phyloP scores from a whole-genome alignment of 2,888 invertebrate genomes.

The Neoaliturus tenellus region DNA sequence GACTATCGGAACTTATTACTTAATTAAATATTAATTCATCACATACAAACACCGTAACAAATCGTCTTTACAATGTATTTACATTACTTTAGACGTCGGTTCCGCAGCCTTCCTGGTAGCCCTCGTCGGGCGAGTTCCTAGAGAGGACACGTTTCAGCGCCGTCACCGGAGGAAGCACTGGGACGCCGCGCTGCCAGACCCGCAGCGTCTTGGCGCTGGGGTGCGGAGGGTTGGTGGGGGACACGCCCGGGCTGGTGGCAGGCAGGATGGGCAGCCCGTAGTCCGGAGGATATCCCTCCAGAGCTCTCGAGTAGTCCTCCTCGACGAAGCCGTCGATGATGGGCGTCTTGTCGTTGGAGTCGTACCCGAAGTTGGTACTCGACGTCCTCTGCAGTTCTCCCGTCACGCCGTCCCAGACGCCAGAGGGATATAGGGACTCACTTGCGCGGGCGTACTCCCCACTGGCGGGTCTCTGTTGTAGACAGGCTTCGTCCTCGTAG shows the following conservation, averaged over 20 bases:
- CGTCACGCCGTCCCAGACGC: conserved; percentile 82
- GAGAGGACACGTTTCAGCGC: conserved; percentile 90
- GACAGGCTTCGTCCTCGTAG: conserved; percentile 72
- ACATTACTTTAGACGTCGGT: conserved; percentile 85
- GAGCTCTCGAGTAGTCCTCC: conserved; percentile 77
- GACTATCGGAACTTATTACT: conserved; percentile 43
- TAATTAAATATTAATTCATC: conserved; percentile 47
- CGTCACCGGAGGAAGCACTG: conserved; percentile 90
- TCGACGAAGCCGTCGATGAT: conserved; percentile 81
- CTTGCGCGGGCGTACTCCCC: conserved; percentile 87
- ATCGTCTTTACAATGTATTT: conserved; percentile 32
- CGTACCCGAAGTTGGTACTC: conserved; percentile 69
- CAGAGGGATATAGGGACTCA: conserved; percentile 87
- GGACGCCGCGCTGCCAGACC: conserved; percentile 92
- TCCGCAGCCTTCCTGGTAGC: conserved; percentile 94
- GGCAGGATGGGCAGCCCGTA: conserved; percentile 84
- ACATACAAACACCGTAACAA: conserved; percentile 35
- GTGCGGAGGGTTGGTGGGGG: conserved; percentile 73
- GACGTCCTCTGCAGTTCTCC: conserved; percentile 74
- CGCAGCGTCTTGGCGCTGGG: conserved; percentile 87
- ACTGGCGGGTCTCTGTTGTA: conserved; percentile 76
- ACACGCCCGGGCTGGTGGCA: conserved; percentile 68
- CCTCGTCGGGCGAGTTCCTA: conserved; percentile 92
- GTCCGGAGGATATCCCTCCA: conserved; percentile 83
- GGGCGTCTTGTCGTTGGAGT: conserved; percentile 84